Conservation (phyloP, 1,140 invertebrate genomes). For the Meloidogyne floridensis region DNA sequence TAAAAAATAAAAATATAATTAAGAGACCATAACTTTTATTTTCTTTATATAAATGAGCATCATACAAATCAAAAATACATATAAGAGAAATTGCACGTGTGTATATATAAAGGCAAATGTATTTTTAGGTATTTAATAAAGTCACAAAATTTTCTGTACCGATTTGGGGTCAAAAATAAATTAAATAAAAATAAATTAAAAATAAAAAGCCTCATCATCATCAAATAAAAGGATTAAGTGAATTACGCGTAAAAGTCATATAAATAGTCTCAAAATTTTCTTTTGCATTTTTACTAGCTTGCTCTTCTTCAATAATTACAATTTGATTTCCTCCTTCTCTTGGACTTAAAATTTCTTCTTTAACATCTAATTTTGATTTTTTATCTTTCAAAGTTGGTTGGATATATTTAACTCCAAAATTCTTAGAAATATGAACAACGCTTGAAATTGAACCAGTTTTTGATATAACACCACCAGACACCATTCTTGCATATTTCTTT, state of each 20-base stretch:
- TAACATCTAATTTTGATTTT: neutral
- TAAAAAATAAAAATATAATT: neutral
- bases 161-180: too few relatives aligned
- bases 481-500: neutral
- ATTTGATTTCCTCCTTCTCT: neutral
- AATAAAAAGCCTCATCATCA: too few relatives aligned
- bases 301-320: neutral
- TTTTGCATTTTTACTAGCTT: neutral
- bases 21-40: conserved; percentile 1
- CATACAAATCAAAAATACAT: too few relatives aligned
- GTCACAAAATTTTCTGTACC: too few relatives aligned
- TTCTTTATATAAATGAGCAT: too few relatives aligned
- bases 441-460: conserved; percentile 2
- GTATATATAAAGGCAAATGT: too few relatives aligned
- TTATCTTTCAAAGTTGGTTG: neutral
- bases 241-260: neutral
- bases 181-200: too few relatives aligned
- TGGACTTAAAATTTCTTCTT: neutral
- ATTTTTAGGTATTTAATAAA: too few relatives aligned
- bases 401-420: conserved; percentile 17
- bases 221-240: too few relatives aligned
- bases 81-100: too few relatives aligned
- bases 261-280: neutral
- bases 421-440: conserved; percentile 18
- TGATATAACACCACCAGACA: neutral